Evolutionary conservation across 2,113 vertebrate species (phyloP).

Genomic region (Nesogale talazaci): DNA sequence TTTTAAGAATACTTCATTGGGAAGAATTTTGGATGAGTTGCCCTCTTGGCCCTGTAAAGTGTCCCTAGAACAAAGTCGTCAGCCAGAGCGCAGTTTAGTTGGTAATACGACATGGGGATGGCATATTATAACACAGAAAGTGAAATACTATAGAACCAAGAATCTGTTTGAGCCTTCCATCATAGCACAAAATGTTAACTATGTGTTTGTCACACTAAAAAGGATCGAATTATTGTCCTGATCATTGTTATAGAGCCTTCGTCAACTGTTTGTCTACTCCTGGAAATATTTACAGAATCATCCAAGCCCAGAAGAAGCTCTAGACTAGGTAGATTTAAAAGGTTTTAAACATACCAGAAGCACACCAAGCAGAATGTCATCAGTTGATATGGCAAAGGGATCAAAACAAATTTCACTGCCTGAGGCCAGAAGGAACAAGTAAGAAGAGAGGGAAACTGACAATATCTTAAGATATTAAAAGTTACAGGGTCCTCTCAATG

Average conservation of each 20-base stretch:
- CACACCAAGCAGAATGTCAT: constrained; percentile 1
- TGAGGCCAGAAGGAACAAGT: background rate
- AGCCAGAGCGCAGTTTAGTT: background rate
- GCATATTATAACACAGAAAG: no score
- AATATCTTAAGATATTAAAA: constrained; percentile 46
- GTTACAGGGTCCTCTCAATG: background rate
- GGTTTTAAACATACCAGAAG: constrained; percentile 16
- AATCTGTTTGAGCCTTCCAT: background rate
- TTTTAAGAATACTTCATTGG: constrained; percentile 20
- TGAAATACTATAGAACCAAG: background rate
- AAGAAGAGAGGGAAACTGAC: background rate
- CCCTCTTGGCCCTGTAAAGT: background rate
- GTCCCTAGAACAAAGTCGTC: background rate
- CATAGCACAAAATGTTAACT: background rate
- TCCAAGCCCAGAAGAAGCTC: constrained; percentile 18
- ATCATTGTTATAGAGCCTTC: background rate
- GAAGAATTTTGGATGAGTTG: background rate
- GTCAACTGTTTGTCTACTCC: background rate
- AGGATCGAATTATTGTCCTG: constrained; percentile 9
- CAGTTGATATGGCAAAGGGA: background rate
- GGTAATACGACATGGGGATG: background rate
- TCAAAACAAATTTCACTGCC: background rate
- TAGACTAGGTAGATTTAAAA: background rate
- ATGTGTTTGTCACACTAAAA: constrained; percentile 25
- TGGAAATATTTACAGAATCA: background rate